phyloP scores from a whole-genome alignment of 2,113 vertebrate species.

The Tragelaphus buxtoni region DNA sequence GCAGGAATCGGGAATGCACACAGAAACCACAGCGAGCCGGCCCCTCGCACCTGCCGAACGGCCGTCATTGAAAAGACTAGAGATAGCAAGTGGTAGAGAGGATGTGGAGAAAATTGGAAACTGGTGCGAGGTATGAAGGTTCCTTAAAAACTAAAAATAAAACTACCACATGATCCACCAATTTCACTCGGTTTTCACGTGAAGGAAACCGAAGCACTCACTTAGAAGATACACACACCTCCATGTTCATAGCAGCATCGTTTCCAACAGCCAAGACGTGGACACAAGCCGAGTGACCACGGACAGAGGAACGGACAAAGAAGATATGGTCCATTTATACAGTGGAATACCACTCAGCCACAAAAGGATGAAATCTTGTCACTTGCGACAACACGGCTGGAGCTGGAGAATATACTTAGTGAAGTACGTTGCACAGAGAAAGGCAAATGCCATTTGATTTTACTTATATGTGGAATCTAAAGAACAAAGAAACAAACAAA shows the following conservation, averaged over 20 bases:
- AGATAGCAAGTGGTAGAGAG: fast-evolving
- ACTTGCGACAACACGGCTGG: neutral
- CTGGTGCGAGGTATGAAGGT: fast-evolving
- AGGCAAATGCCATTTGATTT: neutral
- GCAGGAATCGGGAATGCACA: fast-evolving
- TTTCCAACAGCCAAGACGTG: fast-evolving
- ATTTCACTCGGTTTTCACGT: neutral
- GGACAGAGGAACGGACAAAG: fast-evolving
- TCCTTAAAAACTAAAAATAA: neutral
- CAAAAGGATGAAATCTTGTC: too few species aligned
- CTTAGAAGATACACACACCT: neutral
- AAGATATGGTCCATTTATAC: fast-evolving
- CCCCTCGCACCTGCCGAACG: fast-evolving
- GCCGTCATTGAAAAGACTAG: fast-evolving
- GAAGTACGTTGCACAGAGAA: neutral
- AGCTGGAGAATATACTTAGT: neutral
- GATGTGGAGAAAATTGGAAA: fast-evolving
- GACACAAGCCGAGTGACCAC: fast-evolving
- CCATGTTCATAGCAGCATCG: fast-evolving
- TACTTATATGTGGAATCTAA: neutral
- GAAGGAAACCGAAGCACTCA: neutral
- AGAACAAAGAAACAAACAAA: neutral
- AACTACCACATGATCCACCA: neutral
- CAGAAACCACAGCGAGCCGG: fast-evolving
- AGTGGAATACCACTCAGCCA: fast-evolving